These are phyloP conservation scores for Pelodiscus sinensis DNA, from an alignment of 2,113 vertebrate genomes.

Conservation along the genomic window DNA sequence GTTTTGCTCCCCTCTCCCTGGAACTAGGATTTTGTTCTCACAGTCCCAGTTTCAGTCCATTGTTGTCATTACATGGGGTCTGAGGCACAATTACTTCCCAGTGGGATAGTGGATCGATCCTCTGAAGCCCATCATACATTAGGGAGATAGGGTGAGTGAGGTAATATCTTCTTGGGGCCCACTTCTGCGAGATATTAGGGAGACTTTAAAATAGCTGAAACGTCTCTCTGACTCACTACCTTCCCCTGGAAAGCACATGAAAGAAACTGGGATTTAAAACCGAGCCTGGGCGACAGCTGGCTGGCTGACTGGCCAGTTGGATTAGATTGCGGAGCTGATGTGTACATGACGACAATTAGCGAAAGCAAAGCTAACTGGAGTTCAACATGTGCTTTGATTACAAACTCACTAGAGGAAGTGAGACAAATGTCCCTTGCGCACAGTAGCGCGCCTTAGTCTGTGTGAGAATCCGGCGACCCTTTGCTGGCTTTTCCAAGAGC, in stretches of 20 bases:
- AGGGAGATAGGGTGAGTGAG: not conserved
- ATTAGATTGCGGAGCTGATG: not conserved
- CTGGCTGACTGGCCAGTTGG: not conserved
- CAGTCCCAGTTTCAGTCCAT: not conserved
- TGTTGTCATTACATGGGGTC: not conserved
- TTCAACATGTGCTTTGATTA: not conserved
- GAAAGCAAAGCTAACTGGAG: not conserved
- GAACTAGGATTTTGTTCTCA: not conserved
- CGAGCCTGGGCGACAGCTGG: not conserved
- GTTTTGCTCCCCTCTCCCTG: not conserved
- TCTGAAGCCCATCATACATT: not conserved
- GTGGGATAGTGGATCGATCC: not conserved
- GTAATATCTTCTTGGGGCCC: not conserved
- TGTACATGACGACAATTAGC: not conserved
- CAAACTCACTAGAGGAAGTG: accelerated
- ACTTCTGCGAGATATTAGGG: not conserved
- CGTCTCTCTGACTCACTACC: not conserved
- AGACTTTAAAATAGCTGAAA: not conserved
- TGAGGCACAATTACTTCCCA: not conserved
- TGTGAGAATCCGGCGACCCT: not conserved
- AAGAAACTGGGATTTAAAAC: not conserved
- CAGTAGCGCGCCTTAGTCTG: not conserved
- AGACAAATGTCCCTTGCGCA: not conserved
- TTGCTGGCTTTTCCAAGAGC: not conserved
- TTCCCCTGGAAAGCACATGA: not conserved